Base-by-base conservation (phyloP, 2,113 vertebrate species). In the Mesoclemmys tuberculata region DNA sequence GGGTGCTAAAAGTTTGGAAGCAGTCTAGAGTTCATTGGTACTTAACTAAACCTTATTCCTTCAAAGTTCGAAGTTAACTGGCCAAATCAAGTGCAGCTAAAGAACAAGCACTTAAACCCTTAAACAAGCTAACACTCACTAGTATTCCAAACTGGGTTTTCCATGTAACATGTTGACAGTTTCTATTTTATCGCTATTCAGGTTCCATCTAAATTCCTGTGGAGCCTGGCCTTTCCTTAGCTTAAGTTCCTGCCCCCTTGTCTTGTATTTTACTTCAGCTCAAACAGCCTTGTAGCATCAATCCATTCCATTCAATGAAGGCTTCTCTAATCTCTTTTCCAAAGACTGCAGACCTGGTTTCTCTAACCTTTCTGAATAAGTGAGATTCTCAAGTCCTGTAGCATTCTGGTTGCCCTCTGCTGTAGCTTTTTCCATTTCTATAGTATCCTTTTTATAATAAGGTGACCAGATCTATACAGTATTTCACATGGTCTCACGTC, bases 281-380 rank as follows among this genome's bases (percentile, higher is more conserved):
- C 92, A 85, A 49, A 95, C 90, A 90, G 75, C 77, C 88, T 90
- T 1, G 18, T 3, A 0, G 85, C 92, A 97, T 95, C 93, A 92
- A 93, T 89, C 81, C 90, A 9, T 22, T 81, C 89, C 89, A 16
- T 91, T 96, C 88, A 94, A 94, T 84, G 88, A 88, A 89, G 61
- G 86, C 56, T 93, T 80, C 68, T 92, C 96, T 93, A 91, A 93
- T 89, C 85, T 93, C 90, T 41, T 38, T 92, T 91, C 95, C 96
- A 97, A 88, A 96, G 96, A 79, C 91, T 54, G 85, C 85, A 96
- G 92, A 95, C 82, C 84, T 75, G 92, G 44, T 58, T 90, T 93
- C 81, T 94, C 90, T 87, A 86, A 89, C 78, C 94, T 94, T 96
- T 52, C 87, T 95, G 88, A 97, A 91, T 44, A 84, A 68, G 0